phyloP scores from a whole-genome alignment of 2,113 vertebrate species.

The Mustela nigripes region DNA sequence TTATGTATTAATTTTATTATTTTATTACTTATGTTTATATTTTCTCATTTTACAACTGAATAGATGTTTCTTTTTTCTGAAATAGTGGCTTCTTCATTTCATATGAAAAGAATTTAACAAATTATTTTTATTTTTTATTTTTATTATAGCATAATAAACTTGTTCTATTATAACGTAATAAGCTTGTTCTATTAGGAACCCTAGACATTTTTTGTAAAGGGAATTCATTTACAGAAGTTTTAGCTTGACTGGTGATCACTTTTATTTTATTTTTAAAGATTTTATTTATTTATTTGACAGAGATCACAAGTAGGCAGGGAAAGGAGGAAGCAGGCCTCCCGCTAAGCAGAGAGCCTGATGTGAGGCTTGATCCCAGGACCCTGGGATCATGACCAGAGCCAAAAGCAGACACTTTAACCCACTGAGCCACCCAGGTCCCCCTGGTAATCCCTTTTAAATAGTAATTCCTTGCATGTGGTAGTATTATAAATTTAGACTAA shows the following conservation, averaged over 20 bases:
- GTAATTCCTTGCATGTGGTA: background rate
- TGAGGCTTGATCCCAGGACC: too few relatives aligned
- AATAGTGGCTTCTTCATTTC: background rate
- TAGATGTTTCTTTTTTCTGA: background rate
- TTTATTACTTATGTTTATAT: conserved; percentile 5
- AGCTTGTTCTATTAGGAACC: background rate
- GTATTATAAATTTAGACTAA: background rate
- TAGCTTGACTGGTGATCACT: background rate
- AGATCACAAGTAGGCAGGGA: too few relatives aligned
- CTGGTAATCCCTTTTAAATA: background rate
- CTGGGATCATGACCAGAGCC: too few relatives aligned
- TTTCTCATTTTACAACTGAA: conserved; percentile 9
- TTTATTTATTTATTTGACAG: too few relatives aligned
- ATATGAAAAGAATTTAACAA: background rate
- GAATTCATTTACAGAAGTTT: conserved; percentile 19
- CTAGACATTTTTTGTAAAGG: background rate
- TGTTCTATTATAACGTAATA: background rate
- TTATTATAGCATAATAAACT: background rate
- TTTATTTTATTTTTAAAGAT: background rate
- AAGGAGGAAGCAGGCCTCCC: too few relatives aligned
- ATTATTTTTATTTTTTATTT: too few relatives aligned
- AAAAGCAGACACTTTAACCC: too few relatives aligned
- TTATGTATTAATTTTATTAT: background rate
- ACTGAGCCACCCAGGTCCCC: too few relatives aligned
- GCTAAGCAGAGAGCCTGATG: too few relatives aligned